These are phyloP conservation scores for mouse (Mus musculus) DNA, from an alignment of 2,113 vertebrate genomes.

Conservation along the genomic window GRCm39 chr2:146626001-146626500, in stretches of 20 bases:
- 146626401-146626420: constrained; percentile 4
- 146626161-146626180: no score
- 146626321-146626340: not conserved
- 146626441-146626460: constrained; percentile 9
- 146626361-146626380: not conserved
- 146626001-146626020: not conserved
- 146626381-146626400: constrained; percentile 25
- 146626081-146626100: not conserved
- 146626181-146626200: not conserved
- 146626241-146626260: not conserved
- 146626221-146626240: not conserved
- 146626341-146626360: not conserved
- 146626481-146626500: constrained; percentile 7
- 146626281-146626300: not conserved
- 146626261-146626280: not conserved
- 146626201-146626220: not conserved
- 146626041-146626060: not conserved
- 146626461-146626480: constrained; percentile 37
- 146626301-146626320: not conserved
- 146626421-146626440: constrained; percentile 16
- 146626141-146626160: not conserved
- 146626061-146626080: fast-evolving
- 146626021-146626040: not conserved
- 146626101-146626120: not conserved
- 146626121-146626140: no score